Percentiles rank a stretch among this genome's conserved stretches.
phyloP scores from a whole-genome alignment of 2,113 vertebrate genomes.

The Cochlearius cochlearius region DNA sequence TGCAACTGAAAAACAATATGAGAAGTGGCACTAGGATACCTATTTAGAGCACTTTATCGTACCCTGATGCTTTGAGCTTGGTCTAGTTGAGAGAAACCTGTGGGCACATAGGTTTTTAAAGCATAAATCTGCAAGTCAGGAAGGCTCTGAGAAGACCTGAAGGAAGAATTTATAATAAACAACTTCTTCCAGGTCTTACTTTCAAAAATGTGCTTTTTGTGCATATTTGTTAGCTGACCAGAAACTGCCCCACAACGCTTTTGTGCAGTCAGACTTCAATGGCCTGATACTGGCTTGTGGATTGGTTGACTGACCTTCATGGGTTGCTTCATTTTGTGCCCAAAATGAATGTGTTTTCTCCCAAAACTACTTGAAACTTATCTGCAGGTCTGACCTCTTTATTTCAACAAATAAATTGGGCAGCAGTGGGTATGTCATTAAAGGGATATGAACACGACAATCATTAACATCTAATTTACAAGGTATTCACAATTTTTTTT shows the following conservation, averaged over 20 bases:
- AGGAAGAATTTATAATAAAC: not conserved
- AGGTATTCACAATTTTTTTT: not conserved
- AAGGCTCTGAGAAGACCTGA: not conserved
- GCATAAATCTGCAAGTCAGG: not conserved
- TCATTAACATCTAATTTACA: not conserved
- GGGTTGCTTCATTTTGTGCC: not conserved
- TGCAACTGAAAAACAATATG: not conserved
- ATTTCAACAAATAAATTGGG: not conserved
- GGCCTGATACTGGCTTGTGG: not conserved
- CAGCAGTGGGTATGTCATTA: accelerated
- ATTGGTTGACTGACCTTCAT: not conserved
- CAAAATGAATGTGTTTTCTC: not conserved
- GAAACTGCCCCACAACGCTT: not conserved
- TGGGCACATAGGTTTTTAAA: not conserved
- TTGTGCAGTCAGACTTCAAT: not conserved
- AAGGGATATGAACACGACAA: not conserved
- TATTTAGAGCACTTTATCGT: not conserved
- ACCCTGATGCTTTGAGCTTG: not conserved
- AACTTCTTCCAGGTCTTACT: not conserved
- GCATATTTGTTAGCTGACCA: not conserved
- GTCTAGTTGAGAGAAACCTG: not conserved
- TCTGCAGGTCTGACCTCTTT: not conserved
- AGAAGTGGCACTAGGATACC: not conserved
- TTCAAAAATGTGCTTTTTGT: not conserved
- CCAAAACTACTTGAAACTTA: not conserved